Base-by-base conservation (phyloP, 2,797 vertebrate species). In the Acipenser transmontanus region DNA sequence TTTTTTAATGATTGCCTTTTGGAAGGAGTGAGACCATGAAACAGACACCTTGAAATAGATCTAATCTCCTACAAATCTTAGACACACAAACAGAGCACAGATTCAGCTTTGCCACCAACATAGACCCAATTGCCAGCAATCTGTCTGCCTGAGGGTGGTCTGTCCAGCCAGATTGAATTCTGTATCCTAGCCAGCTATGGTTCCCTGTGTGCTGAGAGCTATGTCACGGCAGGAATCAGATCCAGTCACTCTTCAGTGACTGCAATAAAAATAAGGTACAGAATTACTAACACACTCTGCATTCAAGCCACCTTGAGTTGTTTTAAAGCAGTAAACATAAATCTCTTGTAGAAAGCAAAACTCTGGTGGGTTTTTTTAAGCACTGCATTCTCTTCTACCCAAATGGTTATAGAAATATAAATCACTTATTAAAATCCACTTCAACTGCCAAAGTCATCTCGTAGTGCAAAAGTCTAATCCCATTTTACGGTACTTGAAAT, bases 1-100 rank as follows among this genome's bases (percentile, higher is more conserved):
- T 94, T 87, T 88, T 79, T 86, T 92, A 88, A 90, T 87, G 83
- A 82, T 77, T 77, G 67, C 71, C 80, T 82, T 86, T 81, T 78
- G 1, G 13, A 83, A 83, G 76, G 66, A 73, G 65, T 64, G 77
- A 0, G 49, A 65, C 69, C 49, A 49, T 73, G 73, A 76, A 81
- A 78, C 70, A 78, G 74, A 75, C 75, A 79, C 80, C 77, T 81
- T 79, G 77, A 82, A 88, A 78, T 68, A 82, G 72, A 68, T 71
- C 78, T 84, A 74, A 77, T 74, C 77, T 83, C 61, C 8, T 0
- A 75, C 70, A 68, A 74, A 72, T 65, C 66, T 73, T 71, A 54
- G 82, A 79, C 47, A 65, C 70, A 75, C 66, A 69, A 68, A 70
- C 7, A 12, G 49, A 63, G 65, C 72, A 68, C 63, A 67, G 70